Conservation (phyloP, 2,113 vertebrate species). For the Pelobates fuscus region DNA sequence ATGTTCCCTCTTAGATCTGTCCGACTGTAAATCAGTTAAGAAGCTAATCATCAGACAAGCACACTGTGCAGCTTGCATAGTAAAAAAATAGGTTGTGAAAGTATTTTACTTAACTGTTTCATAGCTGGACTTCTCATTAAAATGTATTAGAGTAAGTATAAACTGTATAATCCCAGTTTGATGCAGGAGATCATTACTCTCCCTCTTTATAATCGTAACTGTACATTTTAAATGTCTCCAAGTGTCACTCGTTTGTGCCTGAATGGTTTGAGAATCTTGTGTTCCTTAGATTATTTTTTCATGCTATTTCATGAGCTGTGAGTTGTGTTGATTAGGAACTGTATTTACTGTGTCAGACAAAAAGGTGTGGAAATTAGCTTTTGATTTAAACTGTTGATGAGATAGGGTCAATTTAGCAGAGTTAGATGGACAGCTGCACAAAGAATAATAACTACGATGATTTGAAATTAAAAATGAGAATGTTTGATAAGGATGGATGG, state of each 20-base stretch:
- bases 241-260: background rate
- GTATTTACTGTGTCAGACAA: conserved; percentile 28
- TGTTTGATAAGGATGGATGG: background rate
- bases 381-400: conserved; percentile 50
- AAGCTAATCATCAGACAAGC: no score
- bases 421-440: conserved; percentile 39
- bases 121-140: no score
- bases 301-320: background rate
- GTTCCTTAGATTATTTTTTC: background rate
- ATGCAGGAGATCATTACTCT: background rate
- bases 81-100: no score
- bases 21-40: no score
- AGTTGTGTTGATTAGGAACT: conserved; percentile 11
- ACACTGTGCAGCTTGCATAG: no score
- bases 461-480: conserved; percentile 32
- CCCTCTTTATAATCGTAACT: background rate
- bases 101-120: no score
- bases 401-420: conserved; percentile 40
- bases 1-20: no score
- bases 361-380: conserved; percentile 53
- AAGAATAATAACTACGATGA: conserved; percentile 42
- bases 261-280: background rate
- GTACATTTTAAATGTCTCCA: background rate
- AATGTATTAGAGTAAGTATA: no score
- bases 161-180: background rate